Evolutionary conservation across 2,888 invertebrate genomes (phyloP), one percentile per base, ranked within the genome.

Genomic region (Cephus rjabovi): DNA sequence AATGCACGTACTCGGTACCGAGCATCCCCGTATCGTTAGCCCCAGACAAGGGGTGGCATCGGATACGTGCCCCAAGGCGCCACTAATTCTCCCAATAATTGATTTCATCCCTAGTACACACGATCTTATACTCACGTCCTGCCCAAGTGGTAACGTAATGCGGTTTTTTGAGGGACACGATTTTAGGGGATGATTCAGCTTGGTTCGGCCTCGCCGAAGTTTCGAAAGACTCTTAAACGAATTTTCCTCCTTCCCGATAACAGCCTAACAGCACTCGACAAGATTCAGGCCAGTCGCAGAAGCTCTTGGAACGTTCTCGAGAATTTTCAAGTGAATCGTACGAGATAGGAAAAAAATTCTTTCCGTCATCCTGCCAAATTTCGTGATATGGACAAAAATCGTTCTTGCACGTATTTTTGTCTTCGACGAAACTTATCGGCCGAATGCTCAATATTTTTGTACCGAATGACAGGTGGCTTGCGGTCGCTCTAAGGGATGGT

Each of bases 71-170:
- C 84, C 83, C 81, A 79, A 81, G 84, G 82, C 86, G 77, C 83
- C 84, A 84, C 87, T 89, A 89, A 89, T 89, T 87, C 88, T 79
- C 79, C 81, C 87, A 87, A 89, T 89, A 88, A 89, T 89, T 86
- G 87, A 87, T 87, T 87, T 86, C 85, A 81, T 56, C 56, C 56
- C 56, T 23, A 23, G 15, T 56, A 23, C 56, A 23, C 23, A 56
- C 9, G 56, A 23, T 56, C 56, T 9, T 56, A 23, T 23, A 23
- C 23, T 56, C 23, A 9, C 23, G 23, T 56, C 6, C 56, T 23
- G 56, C 23, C 56, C 56, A 2, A 56, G 56, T 56, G 56, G 23
- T 56, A 56, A 40, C 40, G 15, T 15, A 15, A 40, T 23, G 56
- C 56, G 56, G 56, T 56, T 56, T 56, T 56, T 56, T 6, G 9